These are phyloP conservation scores for Enteromius argenteus DNA, from an alignment of 2,797 vertebrate genomes.

Conservation along the genomic window DNA sequence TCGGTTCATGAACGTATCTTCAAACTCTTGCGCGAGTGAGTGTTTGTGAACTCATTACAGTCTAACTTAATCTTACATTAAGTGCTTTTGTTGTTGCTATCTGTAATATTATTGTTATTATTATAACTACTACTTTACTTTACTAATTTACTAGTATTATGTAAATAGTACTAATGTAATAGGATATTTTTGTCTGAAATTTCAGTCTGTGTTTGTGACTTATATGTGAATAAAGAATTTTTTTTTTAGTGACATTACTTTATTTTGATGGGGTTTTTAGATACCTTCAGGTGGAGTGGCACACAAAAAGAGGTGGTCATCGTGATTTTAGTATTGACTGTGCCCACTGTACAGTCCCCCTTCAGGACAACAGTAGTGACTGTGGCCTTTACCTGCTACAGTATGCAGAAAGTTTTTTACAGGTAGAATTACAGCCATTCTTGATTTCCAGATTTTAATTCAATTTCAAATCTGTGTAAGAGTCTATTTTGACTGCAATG, in stretches of 20 bases:
- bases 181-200: not conserved
- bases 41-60: conserved; percentile 55
- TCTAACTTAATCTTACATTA: not conserved
- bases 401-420: conserved; percentile 92
- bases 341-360: conserved; percentile 87
- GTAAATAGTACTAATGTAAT: not conserved
- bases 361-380: conserved; percentile 96
- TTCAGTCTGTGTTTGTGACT: not conserved
- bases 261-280: conserved; percentile 67
- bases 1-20: conserved; percentile 88
- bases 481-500: not conserved
- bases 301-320: conserved; percentile 82
- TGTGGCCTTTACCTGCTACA: conserved; percentile 95
- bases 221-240: not conserved
- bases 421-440: conserved; percentile 77
- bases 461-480: not conserved
- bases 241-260: not conserved
- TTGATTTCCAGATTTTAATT: not conserved
- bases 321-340: conserved; percentile 84
- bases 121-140: no score
- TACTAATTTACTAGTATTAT: not conserved
- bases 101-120: not conserved
- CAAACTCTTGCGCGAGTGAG: conserved; percentile 95
- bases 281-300: conserved; percentile 95
- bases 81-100: not conserved